Percentiles rank a stretch among this genome's conserved stretches.
Conservation (phyloP, 2,888 invertebrate species). For the Amiota communis region DNA sequence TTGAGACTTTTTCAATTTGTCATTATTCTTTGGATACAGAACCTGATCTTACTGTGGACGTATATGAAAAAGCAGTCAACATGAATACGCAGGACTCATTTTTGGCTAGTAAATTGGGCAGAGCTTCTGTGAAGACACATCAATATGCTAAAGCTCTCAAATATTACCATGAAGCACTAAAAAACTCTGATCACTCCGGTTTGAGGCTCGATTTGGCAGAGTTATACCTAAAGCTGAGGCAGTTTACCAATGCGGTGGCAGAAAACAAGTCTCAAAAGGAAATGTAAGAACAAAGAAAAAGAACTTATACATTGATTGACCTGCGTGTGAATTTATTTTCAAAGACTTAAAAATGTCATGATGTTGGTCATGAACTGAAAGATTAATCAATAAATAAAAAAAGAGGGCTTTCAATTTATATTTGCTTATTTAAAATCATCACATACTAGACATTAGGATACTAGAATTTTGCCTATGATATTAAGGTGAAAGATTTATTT, state of each 20-base stretch:
- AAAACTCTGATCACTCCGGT: conserved; percentile 77
- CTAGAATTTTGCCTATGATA: too few species aligned
- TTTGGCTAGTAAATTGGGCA: conserved; percentile 90
- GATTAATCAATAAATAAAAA: too few species aligned
- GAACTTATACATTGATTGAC: too few species aligned
- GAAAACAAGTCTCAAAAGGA: conserved; percentile 80
- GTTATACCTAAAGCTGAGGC: conserved; percentile 87
- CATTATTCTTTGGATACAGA: conserved; percentile 75
- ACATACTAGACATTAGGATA: too few species aligned
- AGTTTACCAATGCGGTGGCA: conserved; percentile 90
- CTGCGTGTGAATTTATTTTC: too few species aligned
- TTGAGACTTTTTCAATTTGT: background rate
- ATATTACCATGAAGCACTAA: conserved; percentile 90
- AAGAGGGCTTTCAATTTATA: too few species aligned
- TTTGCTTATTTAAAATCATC: too few species aligned
- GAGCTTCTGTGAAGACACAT: conserved; percentile 92
- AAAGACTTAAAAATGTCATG: too few species aligned
- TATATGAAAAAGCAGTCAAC: conserved; percentile 89
- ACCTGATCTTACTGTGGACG: conserved; percentile 85
- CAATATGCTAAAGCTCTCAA: conserved; percentile 91
- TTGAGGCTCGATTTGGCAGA: conserved; percentile 89
- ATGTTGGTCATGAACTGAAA: too few species aligned
- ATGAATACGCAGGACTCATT: conserved; percentile 86
- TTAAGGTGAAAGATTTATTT: too few species aligned
- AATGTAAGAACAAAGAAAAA: conserved; percentile 68